These are phyloP conservation scores for Pogonognathellus flavescens DNA, from an alignment of 1,140 invertebrate species.

Conservation along the genomic window DNA sequence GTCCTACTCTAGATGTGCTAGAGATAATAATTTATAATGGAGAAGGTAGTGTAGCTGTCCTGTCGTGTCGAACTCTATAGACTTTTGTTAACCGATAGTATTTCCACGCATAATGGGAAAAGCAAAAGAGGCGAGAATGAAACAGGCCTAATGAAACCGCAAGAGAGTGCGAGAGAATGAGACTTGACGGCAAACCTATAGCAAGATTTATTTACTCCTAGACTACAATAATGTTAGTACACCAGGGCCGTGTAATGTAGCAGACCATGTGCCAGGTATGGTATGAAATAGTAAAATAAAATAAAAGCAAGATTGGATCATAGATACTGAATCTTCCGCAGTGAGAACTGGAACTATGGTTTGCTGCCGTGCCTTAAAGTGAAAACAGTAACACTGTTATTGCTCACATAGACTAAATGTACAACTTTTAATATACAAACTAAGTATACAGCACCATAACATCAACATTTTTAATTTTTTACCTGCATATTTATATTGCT, in stretches of 20 bases:
- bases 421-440: no score
- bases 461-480: no score
- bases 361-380: neutral
- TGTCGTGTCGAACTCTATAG: constrained; percentile 14
- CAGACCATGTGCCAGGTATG: neutral
- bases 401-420: no score
- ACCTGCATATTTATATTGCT: no score
- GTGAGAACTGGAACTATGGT: neutral
- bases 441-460: no score
- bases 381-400: no score
- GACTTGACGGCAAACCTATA: neutral
- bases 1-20: constrained; percentile 5
- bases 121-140: constrained; percentile 16
- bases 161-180: neutral
- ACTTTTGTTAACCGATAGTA: neutral
- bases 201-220: neutral
- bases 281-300: constrained; percentile 4
- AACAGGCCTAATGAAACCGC: constrained; percentile 21
- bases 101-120: no score
- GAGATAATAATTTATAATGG: constrained; percentile 20
- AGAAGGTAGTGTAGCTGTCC: constrained; percentile 2
- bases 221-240: neutral
- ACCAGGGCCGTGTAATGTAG: neutral
- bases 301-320: constrained; percentile 10
- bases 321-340: constrained; percentile 11